phyloP scores from a whole-genome alignment of 2,113 vertebrate genomes.

The Trematocara nigrifrons region DNA sequence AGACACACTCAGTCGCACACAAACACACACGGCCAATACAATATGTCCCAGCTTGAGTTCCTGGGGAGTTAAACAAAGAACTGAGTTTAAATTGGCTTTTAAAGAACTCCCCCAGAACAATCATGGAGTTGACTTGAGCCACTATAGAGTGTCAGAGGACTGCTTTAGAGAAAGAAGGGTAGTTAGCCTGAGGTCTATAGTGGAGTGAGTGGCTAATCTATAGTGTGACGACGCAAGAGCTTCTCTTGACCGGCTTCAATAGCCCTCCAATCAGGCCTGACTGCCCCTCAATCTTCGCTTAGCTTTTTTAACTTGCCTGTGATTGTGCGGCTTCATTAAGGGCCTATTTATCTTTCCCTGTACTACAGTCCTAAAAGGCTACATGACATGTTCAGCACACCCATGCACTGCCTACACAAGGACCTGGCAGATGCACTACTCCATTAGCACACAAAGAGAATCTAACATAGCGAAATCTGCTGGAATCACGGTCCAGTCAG shows the following conservation, averaged over 20 bases:
- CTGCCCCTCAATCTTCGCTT: slow-evolving; percentile 52
- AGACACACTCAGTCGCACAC: neutral
- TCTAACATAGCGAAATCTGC: neutral
- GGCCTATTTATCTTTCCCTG: slow-evolving; percentile 63
- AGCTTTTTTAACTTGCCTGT: slow-evolving; percentile 64
- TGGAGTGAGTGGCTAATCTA: slow-evolving; percentile 57
- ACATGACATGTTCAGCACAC: slow-evolving; percentile 42
- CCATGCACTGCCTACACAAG: slow-evolving; percentile 13
- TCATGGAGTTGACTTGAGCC: slow-evolving; percentile 40
- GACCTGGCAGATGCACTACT: slow-evolving; percentile 31
- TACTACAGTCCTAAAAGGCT: slow-evolving; percentile 45
- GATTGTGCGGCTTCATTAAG: slow-evolving; percentile 71
- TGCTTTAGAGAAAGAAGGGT: slow-evolving; percentile 43
- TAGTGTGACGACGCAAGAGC: slow-evolving; percentile 49
- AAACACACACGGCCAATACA: slow-evolving; percentile 10
- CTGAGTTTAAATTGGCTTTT: slow-evolving; percentile 63
- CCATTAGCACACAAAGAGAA: slow-evolving; percentile 7
- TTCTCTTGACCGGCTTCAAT: slow-evolving; percentile 45
- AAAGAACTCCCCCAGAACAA: slow-evolving; percentile 53
- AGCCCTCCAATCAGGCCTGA: slow-evolving; percentile 46
- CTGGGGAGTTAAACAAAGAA: slow-evolving; percentile 60
- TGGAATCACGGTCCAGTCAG: neutral
- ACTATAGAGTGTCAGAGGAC: slow-evolving; percentile 43
- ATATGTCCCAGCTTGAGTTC: slow-evolving; percentile 34
- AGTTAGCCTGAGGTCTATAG: slow-evolving; percentile 37